Percentiles rank a stretch among this genome's conserved stretches.
phyloP scores from a whole-genome alignment of 2,113 vertebrate species.

The Bostrychus sinensis region DNA sequence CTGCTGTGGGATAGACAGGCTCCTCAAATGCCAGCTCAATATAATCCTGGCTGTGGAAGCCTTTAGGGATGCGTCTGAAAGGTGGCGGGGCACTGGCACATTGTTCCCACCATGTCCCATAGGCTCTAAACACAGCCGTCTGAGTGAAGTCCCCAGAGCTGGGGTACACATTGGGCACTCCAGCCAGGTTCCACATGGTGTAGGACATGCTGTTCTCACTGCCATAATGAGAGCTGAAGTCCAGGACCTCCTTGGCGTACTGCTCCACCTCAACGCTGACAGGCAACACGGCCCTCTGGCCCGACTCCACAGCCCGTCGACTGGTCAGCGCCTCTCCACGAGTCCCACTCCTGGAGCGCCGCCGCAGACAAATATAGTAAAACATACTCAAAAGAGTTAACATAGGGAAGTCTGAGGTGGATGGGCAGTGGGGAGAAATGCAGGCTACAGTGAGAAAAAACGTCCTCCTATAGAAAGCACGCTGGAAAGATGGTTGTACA shows the following conservation, averaged over 20 bases:
- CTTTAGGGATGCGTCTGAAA: constrained; percentile 85
- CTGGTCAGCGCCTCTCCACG: constrained; percentile 92
- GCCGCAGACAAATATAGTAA: constrained; percentile 99
- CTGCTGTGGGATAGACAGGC: constrained; percentile 92
- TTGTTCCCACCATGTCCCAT: constrained; percentile 94
- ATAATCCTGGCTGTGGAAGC: constrained; percentile 93
- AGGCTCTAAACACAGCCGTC: constrained; percentile 95
- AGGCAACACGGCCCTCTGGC: constrained; percentile 85
- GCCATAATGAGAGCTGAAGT: constrained; percentile 99
- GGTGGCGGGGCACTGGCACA: constrained; percentile 85
- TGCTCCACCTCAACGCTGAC: constrained; percentile 91
- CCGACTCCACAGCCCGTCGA: constrained; percentile 90
- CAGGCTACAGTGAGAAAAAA: constrained; percentile 54
- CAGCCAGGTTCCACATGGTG: constrained; percentile 98
- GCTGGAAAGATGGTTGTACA: constrained; percentile 50
- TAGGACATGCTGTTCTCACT: constrained; percentile 99
- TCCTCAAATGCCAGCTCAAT: constrained; percentile 96
- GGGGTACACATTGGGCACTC: constrained; percentile 94
- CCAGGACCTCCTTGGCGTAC: constrained; percentile 96
- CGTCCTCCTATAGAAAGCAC: constrained; percentile 56
- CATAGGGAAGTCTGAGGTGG: constrained; percentile 89
- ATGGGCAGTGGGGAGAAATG: constrained; percentile 49
- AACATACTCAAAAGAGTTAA: constrained; percentile 98
- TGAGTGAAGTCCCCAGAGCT: constrained; percentile 98
- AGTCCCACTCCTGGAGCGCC: constrained; percentile 92